Evolutionary conservation across 2,888 invertebrate species (phyloP).

Genomic region (Sarcophaga variegata): DNA sequence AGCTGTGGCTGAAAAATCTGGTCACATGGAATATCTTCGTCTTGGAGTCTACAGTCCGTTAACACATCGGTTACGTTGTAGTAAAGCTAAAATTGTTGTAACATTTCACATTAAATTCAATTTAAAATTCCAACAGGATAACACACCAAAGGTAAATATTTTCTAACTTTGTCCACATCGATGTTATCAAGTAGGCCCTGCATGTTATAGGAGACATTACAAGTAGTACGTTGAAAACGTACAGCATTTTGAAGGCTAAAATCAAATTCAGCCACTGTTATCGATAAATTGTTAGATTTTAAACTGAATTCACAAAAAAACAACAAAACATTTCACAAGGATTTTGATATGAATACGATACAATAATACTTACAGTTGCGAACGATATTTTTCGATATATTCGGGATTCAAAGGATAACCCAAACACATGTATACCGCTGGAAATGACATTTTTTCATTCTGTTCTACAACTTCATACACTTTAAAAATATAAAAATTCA

Average conservation of each 20-base stretch:
- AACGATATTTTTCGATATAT: slow-evolving; percentile 2
- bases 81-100: slow-evolving; percentile 23
- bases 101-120: not conserved
- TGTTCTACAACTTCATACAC: slow-evolving; percentile 36
- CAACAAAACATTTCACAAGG: not conserved
- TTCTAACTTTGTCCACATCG: not conserved
- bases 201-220: not conserved
- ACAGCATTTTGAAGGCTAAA: slow-evolving; percentile 10
- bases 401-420: slow-evolving; percentile 34
- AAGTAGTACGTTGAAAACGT: slow-evolving; percentile 42
- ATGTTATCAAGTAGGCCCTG: slow-evolving; percentile 3
- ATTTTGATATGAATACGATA: not conserved
- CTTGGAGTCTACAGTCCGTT: slow-evolving; percentile 35
- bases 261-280: slow-evolving; percentile 7
- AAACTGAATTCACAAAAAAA: slow-evolving; percentile 23
- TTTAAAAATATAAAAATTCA: not conserved
- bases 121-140: not conserved
- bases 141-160: not conserved
- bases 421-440: slow-evolving; percentile 47
- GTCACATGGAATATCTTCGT: not conserved
- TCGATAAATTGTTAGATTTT: slow-evolving; percentile 26
- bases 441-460: slow-evolving; percentile 22
- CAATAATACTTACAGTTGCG: slow-evolving; percentile 14
- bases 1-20: slow-evolving; percentile 4
- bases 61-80: slow-evolving; percentile 27